Conservation (phyloP, 2,113 vertebrate genomes). For the Boleophthalmus pectinirostris region DNA sequence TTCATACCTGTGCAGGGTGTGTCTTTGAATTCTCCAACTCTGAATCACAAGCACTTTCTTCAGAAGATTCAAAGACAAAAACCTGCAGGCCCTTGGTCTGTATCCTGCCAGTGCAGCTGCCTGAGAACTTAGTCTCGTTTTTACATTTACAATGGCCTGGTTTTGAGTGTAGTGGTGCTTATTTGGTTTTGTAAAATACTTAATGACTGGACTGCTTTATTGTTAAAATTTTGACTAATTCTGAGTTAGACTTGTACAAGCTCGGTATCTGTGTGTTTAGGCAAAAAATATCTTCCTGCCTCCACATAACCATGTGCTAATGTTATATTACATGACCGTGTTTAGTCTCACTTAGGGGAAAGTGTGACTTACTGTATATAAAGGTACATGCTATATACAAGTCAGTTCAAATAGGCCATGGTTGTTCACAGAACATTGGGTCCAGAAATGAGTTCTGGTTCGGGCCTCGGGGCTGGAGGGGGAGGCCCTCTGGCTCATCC, state of each 20-base stretch:
- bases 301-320: constrained; percentile 5
- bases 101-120: constrained; percentile 32
- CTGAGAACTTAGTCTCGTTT: constrained; percentile 4
- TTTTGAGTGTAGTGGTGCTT: not conserved
- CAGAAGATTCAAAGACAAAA: too few species aligned
- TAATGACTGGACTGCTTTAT: not conserved
- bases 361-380: not conserved
- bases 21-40: too few species aligned
- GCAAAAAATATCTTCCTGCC: not conserved
- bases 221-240: not conserved
- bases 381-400: not conserved
- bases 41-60: too few species aligned
- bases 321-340: not conserved
- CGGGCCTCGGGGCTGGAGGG: constrained; percentile 31
- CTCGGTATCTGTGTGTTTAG: not conserved
- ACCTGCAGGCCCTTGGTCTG: constrained; percentile 28
- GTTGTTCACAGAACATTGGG: constrained; percentile 54
- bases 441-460: constrained; percentile 43
- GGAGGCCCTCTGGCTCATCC: constrained; percentile 29
- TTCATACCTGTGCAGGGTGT: constrained; percentile 42
- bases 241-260: too few species aligned
- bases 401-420: constrained; percentile 20
- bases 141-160: not conserved
- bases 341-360: not conserved
- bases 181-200: not conserved